These are phyloP conservation scores for Enteromius anoplus DNA, from an alignment of 2,797 vertebrate species.

Conservation along the genomic window DNA sequence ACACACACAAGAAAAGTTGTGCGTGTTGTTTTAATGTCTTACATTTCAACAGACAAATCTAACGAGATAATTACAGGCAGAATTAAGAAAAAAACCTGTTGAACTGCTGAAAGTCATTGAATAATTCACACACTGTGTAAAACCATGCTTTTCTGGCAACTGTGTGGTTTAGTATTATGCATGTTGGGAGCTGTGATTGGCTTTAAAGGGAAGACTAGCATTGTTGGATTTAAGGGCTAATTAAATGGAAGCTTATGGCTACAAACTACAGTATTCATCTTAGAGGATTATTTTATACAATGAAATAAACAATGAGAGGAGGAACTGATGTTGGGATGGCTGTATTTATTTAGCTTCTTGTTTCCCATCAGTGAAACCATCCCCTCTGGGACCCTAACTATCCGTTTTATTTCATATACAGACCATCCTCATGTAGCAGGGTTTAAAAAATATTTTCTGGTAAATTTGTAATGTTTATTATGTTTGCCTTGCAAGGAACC, in stretches of 20 bases:
- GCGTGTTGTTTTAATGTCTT: neutral
- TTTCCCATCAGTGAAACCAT: slow-evolving; percentile 73
- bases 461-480: slow-evolving; percentile 64
- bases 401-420: slow-evolving; percentile 70
- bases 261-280: slow-evolving; percentile 54
- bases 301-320: slow-evolving; percentile 76
- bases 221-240: slow-evolving; percentile 31
- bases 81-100: no score
- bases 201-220: slow-evolving; percentile 7
- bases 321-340: slow-evolving; percentile 74
- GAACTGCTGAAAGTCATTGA: neutral
- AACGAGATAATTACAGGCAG: neutral
- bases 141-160: slow-evolving; percentile 1
- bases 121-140: neutral
- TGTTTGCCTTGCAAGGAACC: slow-evolving; percentile 55
- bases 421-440: slow-evolving; percentile 68
- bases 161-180: neutral
- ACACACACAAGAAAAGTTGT: neutral
- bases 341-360: slow-evolving; percentile 78
- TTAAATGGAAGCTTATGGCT: slow-evolving; percentile 36
- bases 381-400: slow-evolving; percentile 65
- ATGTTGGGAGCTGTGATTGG: slow-evolving; percentile 3
- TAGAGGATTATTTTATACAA: slow-evolving; percentile 53
- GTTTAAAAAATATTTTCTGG: slow-evolving; percentile 69
- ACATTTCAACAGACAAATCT: neutral